Base-by-base conservation (phyloP, 1,140 invertebrate genomes). In the Drosophila melanica region DNA sequence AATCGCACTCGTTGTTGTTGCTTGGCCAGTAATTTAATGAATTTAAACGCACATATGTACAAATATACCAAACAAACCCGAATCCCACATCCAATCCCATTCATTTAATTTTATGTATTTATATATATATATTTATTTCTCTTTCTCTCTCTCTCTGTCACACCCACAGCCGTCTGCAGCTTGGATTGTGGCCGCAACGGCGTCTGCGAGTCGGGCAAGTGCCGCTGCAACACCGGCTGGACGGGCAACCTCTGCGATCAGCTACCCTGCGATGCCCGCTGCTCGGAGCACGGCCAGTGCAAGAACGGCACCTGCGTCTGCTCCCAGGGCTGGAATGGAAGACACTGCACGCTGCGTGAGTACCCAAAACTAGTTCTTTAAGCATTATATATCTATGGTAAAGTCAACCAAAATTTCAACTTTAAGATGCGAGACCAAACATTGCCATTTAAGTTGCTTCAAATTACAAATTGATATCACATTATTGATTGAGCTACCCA, bases 251-350 rank as follows among this genome's bases (percentile, higher is more conserved):
- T 96, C 50, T 99, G 98, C 92, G 97, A 98, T 92, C 95, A 97
- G 85, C 93, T 96, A 68, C 96, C 97, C 11, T 98, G 98, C 92
- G 97, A 98, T 90, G 91, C 94, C n/a, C 95, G 98, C 57, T 98
- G 98, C 91, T 95, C n/a, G n/a, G 42, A 59, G 57, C 27, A 44
- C 53, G 98, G 30, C 30, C 30, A 33, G 30, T 33, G 99, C 92
- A 96, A 97, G 90, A 99, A 99, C 92, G 98, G 98, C 35, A 98
- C 97, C 23, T 99, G 98, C 92, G 95, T 98, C 45, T 99, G 98
- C 92, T 96, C 96, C 16, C 96, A 97, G 92, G 98, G 98, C 60
- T 99, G 98, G 98, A 99, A 99, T 93, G 98, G 98, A 71, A 95
- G 96, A 82, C 98, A 98, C 90, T 99, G 98, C 93, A 98, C 98